Evolutionary conservation across 2,797 vertebrate species (phyloP), one percentile per base, ranked within the genome.

Genomic region (Gallinago solitaria): DNA sequence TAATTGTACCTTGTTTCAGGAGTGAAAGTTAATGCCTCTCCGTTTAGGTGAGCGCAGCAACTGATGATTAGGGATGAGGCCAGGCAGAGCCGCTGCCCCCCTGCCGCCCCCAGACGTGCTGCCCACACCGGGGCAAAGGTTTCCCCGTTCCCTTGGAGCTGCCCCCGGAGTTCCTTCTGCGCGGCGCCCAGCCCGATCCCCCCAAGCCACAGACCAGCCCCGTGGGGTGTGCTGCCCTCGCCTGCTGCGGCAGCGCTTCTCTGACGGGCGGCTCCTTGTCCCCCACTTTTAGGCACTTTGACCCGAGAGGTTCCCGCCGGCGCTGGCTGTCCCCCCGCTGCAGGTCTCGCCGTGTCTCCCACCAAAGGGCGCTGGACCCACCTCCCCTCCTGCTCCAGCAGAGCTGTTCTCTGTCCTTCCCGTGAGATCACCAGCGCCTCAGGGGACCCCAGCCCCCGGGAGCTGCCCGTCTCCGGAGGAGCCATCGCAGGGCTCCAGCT

Each of bases 1-100:
- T 96, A 97, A 97, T 97, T 97, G 97, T 69, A 88, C 93, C 95
- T 96, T 95, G 92, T 96, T 97, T 97, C 84, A 97, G 67, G 91
- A 98, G 95, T 86, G 93, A 97, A 96, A 95, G 79, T 92, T 96
- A 96, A 94, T 97, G 91, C 94, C 85, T 96, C 65, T 89, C 87
- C 63, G 25, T 92, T 96, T 94, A 84, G 85, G 89, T 91, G 96
- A 94, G 93, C 13, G 11, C 82, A 88, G 82, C 91, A 94, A 86
- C 92, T 96, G 88, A 82, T 86, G 92, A 93, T 96, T 92, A 93
- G 91, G 80, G 90, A 88, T 81, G 90, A 95, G 87, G 63, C 76
- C 81, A 88, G 96, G 95, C 84, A 96, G 83, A 97, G 88, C 61
- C 37, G 5, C 33, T 73, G 69, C 80, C 65, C 83, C 76, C 81